Percentiles rank a stretch among this genome's conserved stretches.
Conservation (phyloP, 1,140 invertebrate genomes). For the Trichonephila inaurata region DNA sequence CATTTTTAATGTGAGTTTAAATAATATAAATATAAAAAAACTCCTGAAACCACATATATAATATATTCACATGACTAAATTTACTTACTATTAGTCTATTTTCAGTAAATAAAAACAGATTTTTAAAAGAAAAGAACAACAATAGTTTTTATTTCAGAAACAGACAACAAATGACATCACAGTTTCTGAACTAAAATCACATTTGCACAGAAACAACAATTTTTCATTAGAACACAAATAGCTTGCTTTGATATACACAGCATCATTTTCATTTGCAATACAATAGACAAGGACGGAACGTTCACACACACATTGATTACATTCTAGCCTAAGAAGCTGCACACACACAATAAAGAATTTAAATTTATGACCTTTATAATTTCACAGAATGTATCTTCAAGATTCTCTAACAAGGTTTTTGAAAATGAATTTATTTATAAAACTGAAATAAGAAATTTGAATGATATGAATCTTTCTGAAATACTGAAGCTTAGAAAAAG, state of each 20-base stretch:
- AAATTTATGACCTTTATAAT: neutral
- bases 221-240: constrained; percentile 13
- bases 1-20: neutral
- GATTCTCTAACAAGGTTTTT: too few relatives aligned
- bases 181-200: constrained; percentile 39
- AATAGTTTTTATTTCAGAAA: constrained; percentile 48
- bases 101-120: neutral
- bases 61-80: neutral
- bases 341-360: neutral
- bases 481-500: too few relatives aligned
- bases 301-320: constrained; percentile 23
- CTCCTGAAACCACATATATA: neutral
- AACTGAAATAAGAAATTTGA: too few relatives aligned
- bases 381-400: too few relatives aligned
- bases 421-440: too few relatives aligned
- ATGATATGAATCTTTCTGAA: too few relatives aligned
- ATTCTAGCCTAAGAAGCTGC: neutral
- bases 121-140: constrained; percentile 23
- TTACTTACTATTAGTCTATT: neutral
- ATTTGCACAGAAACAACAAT: constrained; percentile 13
- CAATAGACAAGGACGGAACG: constrained; percentile 48
- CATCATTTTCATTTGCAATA: neutral
- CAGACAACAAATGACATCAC: constrained; percentile 46
- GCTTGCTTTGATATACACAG: constrained; percentile 32
- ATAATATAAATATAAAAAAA: neutral